Base-by-base conservation (phyloP, 1,140 invertebrate species). In the Trachymyrmex cornetzi region DNA sequence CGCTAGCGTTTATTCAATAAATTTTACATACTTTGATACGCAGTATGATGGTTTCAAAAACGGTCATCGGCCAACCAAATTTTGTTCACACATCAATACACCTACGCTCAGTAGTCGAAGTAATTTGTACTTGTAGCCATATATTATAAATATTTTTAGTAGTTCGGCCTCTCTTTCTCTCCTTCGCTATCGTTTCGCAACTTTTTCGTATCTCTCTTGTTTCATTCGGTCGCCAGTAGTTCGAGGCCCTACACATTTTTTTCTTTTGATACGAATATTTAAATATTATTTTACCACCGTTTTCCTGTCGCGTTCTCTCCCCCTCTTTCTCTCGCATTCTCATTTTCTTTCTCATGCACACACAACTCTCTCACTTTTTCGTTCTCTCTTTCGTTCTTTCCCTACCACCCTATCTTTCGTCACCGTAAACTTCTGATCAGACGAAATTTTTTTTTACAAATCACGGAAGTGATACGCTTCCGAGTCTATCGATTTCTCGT, bases 81-180 rank as follows among this genome's bases (percentile, higher is more conserved):
- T 95, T 95, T 95, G 94, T 95, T 94, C 95, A 95, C 95, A 95
- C 95, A 95, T 95, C 95, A 95, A 95, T 95, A 95, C 94, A 95
- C 93, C 94, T 95, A 95, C 94, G 94, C 93, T 95, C 94, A 95
- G 94, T 95, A 95, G 94, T 95, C 94, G 95, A 95, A 95, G 94
- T 95, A 95, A 95, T 95, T 95, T 95, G 95, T 95, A 95, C 95
- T 95, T 95, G 95, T 95, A 95, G 95, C 95, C 95, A 95, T 95
- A 95, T 95, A 95, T 94, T 95, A 94, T 95, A 95, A 95, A 95
- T 95, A 95, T 95, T 95, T 94, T 95, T 93, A 94, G 92, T 95
- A 95, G 94, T 95, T 89, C 94, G 94, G 94, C 94, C 94, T 93
- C 93, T 91, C 90, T 90, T 93, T 92, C 91, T 94, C 79, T 77